Evolutionary conservation across 1,140 invertebrate species (phyloP).

Genomic region (Bombus turneri): DNA sequence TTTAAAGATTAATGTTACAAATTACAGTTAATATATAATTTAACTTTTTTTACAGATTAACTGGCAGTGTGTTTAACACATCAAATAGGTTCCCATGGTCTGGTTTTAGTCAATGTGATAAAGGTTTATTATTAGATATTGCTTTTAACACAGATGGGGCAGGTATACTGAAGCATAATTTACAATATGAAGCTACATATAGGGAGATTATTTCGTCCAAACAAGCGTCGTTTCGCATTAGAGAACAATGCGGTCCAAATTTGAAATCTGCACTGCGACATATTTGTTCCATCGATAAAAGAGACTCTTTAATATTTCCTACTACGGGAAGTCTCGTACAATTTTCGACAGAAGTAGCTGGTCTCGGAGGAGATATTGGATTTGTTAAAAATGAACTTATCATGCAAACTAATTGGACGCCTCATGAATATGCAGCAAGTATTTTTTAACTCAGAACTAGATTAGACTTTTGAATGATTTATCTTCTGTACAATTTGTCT

Average conservation of each 20-base stretch:
- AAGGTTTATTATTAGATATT: conserved; percentile 86
- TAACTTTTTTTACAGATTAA: conserved; percentile 83
- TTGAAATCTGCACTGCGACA: conserved; percentile 93
- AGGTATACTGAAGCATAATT: conserved; percentile 86
- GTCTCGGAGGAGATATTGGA: conserved; percentile 93
- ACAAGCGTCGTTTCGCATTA: conserved; percentile 88
- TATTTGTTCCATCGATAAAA: conserved; percentile 89
- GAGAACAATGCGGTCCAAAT: conserved; percentile 92
- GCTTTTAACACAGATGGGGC: conserved; percentile 84
- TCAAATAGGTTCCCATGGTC: conserved; percentile 90
- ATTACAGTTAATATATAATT: neutral
- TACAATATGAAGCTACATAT: conserved; percentile 92
- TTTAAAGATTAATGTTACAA: conserved; percentile 17
- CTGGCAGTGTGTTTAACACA: conserved; percentile 87
- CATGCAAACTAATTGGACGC: conserved; percentile 89
- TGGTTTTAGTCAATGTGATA: conserved; percentile 88
- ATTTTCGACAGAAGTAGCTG: conserved; percentile 90
- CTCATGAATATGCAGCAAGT: conserved; percentile 87
- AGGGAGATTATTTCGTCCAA: conserved; percentile 87
- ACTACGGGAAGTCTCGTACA: conserved; percentile 87
- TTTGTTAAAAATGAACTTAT: conserved; percentile 92
- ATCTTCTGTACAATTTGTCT: conserved; percentile 25
- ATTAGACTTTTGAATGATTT: neutral
- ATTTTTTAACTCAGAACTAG: conserved; percentile 14
- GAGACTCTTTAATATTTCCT: conserved; percentile 91